Evolutionary conservation across 1,140 invertebrate genomes (phyloP), one percentile per base, ranked within the genome.

Genomic region (Drosophila orosa): DNA sequence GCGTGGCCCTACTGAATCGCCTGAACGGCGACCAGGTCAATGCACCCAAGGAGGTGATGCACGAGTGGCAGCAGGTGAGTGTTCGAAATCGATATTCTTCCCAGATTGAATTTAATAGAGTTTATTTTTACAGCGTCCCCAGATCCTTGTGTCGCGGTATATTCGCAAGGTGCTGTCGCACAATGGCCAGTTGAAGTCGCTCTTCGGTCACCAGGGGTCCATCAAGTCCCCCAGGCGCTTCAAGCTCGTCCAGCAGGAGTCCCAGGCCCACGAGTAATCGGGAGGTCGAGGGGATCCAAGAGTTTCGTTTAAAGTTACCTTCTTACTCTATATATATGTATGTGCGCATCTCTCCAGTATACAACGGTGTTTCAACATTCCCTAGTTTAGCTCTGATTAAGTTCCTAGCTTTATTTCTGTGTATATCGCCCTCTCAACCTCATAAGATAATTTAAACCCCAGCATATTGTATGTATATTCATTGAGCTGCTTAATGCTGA

Each of bases 1-100:
- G 98, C 91, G 98, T 99, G 8, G 96, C 98, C 0, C 91, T 99
- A 2, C 91, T 99, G n/a, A 98, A 99, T 92, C 94, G 98, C 67
- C 94, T 99, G 2, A 96, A 98, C 84, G 97, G 97, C 8, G 98
- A 99, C 93, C 98, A 99, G 96, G 96, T 98, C 1, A 94, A 96
- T 63, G 95, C 96, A 29, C 95, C 97, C 1, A 98, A 99, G 90
- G 96, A 97, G 91, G 96, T 97, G 0, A 92, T 99, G 81, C 95
- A 98, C 69, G 97, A 98, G 89, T 99, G 97, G 96, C 98, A 99
- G 92, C 93, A 74, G 71, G 73, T 74, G 13, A 24, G 69, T 25
- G 15, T 12, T 5, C 9, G 0, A 25, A 44, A 12, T 12, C 15
- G 8, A n/a, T 25, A 12, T 5, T 13, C 4, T 0, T 1, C 27